Conservation (phyloP, 2,113 vertebrate genomes). For the Noctilio leporinus region DNA sequence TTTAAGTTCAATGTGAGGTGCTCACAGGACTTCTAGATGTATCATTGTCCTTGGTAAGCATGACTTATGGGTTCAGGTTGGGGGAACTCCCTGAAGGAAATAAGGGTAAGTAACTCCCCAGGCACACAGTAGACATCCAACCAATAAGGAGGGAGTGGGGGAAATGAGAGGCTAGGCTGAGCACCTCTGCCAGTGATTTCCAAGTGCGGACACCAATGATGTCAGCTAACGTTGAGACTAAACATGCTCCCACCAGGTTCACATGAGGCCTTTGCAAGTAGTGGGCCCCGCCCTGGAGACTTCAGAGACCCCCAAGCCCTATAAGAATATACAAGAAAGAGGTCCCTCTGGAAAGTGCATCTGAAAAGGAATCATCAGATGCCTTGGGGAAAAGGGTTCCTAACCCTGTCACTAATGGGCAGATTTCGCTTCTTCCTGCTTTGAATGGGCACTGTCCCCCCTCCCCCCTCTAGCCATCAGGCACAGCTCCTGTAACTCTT, state of each 20-base stretch:
- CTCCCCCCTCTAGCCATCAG: accelerated
- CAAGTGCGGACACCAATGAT: neutral
- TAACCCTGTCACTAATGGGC: no score
- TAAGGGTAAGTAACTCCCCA: neutral
- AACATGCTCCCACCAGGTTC: neutral
- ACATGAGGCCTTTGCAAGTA: neutral
- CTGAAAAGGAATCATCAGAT: neutral
- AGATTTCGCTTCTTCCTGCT: neutral
- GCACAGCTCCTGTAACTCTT: no score
- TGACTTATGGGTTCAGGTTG: neutral
- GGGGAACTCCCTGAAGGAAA: neutral
- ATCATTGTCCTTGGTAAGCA: neutral
- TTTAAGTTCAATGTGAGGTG: neutral
- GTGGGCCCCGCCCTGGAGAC: neutral
- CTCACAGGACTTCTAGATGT: neutral
- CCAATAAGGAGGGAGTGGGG: neutral
- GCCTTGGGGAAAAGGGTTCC: neutral
- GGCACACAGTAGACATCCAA: neutral
- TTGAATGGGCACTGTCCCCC: neutral
- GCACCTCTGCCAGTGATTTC: neutral
- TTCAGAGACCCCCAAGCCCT: neutral
- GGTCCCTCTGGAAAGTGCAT: neutral
- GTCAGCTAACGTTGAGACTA: neutral
- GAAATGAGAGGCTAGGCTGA: neutral
- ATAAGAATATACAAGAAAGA: neutral